These are phyloP conservation scores for Pteromalus puparum DNA, from an alignment of 1,140 invertebrate species.

Conservation along the genomic window DNA sequence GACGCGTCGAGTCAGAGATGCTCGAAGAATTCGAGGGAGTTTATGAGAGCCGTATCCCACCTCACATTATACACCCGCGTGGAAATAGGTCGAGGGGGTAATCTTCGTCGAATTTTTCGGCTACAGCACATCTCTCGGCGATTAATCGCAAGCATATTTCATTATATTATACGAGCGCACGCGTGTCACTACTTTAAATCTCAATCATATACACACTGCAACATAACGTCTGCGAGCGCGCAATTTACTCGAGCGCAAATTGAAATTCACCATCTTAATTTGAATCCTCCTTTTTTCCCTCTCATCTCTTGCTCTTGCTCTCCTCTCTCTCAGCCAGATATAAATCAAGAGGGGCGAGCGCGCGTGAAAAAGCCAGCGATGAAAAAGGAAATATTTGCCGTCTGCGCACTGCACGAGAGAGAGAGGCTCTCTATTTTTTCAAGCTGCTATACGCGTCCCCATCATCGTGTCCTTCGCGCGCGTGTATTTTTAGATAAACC, in stretches of 20 bases:
- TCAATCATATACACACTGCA: constrained; percentile 35
- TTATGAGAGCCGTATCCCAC: not conserved
- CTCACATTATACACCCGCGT: not conserved
- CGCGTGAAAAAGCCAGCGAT: constrained; percentile 27
- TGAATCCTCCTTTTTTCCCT: constrained; percentile 1
- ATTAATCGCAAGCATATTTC: too few species aligned
- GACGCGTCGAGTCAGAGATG: not conserved
- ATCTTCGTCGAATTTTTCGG: not conserved
- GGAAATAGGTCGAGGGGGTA: too few species aligned
- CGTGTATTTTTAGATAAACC: constrained; percentile 42
- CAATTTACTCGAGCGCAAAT: constrained; percentile 44
- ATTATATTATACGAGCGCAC: not conserved
- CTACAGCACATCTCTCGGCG: too few species aligned
- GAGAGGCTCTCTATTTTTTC: constrained; percentile 29
- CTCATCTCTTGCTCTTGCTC: not conserved
- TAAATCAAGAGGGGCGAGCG: constrained; percentile 28
- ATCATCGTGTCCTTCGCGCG: constrained; percentile 27
- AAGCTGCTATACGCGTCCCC: too few species aligned
- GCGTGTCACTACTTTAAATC: not conserved
- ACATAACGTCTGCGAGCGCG: not conserved
- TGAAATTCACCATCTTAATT: constrained; percentile 49
- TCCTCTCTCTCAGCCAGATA: not conserved
- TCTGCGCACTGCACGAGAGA: not conserved
- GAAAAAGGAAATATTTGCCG: constrained; percentile 44
- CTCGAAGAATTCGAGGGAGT: not conserved